Base-by-base conservation (phyloP, 2,113 vertebrate species). In the Percina caprodes region DNA sequence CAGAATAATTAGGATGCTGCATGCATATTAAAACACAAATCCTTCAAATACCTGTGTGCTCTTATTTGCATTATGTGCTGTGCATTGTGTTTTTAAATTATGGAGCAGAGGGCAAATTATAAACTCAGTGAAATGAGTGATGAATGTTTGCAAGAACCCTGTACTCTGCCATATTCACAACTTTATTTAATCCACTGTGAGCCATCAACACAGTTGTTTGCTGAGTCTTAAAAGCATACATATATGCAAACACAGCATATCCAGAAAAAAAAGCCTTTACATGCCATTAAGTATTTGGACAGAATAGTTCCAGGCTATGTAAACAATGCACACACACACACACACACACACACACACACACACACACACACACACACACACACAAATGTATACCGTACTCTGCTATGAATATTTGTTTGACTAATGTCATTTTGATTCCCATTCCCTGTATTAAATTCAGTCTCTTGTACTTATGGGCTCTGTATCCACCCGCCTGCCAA, bases 261-360 rank as follows among this genome's bases (percentile, higher is more conserved):
- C 19, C 42, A 68, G 69, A n/a, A 85, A 84, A 82, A 83, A 77
- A 80, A 60, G 66, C 68, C 71, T 81, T 90, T 87, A 88, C 61
- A 87, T 71, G 42, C 46, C 73, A 91, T 89, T 89, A 92, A 93
- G 92, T 89, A 92, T 93, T 92, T 73, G 92, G 63, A 87, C 87
- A 78, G 86, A 91, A 77, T 77, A 72, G 80, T 89, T 70, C 65
- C 60, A 55, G 39, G 35, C 68, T 35, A 69, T 82, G 67, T 84
- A 84, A 90, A 91, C 79, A 86, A 78, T 67, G 35, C 49, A 74
- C 18, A 63, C 16, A 11, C 52, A 77, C 45, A 45, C 39, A 72
- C 6, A 51, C 6, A 42, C 15, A 46, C 33, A 71, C 15, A 63
- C 15, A 11, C 52, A 76, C 45, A 35, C 39, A 72, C 8, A 55